Base-by-base conservation (phyloP, 64 coral and sea anemone genomes). In the Hydrozoanthus tunicans region DNA sequence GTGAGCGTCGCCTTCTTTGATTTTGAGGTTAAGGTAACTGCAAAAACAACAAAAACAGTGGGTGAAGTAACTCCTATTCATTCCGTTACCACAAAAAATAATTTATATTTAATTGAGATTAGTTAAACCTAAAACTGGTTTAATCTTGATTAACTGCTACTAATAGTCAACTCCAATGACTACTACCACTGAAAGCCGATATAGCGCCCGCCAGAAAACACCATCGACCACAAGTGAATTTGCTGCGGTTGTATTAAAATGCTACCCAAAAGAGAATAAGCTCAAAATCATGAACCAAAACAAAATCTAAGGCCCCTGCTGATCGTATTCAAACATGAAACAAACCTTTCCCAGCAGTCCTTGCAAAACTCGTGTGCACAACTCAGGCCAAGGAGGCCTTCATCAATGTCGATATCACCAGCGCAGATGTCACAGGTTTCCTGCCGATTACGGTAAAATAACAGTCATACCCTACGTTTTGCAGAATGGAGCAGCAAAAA, bases 1-100 rank as follows among this genome's bases (percentile, higher is more conserved):
- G 17, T 95, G 92, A 8, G 92, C 90, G 26, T 99, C 94, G 2
- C 97, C 97, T 79, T 99, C 97, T 56, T 73, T 93, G 70, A 99
- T 99, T 91, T 99, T 99, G 4, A 96, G 51, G 90, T 93, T 99
- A 24, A 99, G 68, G 53, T 99, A 99, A 55, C 97, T 99, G 69
- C 13, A 95, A 77, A 70, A 71, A 70, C 6, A 59, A 84, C 4
- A 60, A 77, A 26, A 14, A 58, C 8, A 62, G 59, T 11, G 53
- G 68, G 13, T 43, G 7, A 10, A 81, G 57, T 64, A 26, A 17
- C 17, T 62, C 66, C 55, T 6, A 13, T 6, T 77, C 32, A 4
- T 27, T 6, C 3, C 11, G 43, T 15, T 13, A 65, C 63, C 17
- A 65, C 17, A 65, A 65, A 65, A 65, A 65, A 15, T 15, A 65